Percentiles rank a stretch among this genome's conserved stretches.
Conservation (phyloP, 2,888 invertebrate species). For the Protodeltote pygarga region DNA sequence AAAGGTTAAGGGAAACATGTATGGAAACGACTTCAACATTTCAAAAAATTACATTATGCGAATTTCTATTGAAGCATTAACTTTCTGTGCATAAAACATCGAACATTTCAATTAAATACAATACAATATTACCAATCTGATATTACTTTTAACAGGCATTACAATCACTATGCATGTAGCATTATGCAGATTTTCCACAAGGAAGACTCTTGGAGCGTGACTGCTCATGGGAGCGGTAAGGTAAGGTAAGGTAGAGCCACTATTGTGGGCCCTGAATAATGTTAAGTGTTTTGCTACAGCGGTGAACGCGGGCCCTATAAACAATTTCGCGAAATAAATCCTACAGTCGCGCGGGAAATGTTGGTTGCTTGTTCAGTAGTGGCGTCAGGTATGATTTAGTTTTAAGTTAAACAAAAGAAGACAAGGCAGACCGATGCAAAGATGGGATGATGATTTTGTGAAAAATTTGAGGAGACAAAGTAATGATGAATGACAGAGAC, state of each 20-base stretch:
- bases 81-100: not conserved
- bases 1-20: no score
- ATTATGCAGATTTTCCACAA: constrained; percentile 70
- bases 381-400: constrained; percentile 30
- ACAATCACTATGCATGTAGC: constrained; percentile 63
- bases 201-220: constrained; percentile 74
- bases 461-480: no score
- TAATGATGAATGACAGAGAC: no score
- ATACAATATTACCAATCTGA: constrained; percentile 18
- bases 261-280: constrained; percentile 76
- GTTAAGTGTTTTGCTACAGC: constrained; percentile 70
- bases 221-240: constrained; percentile 67
- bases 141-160: constrained; percentile 48
- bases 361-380: constrained; percentile 45
- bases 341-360: constrained; percentile 57
- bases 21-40: no score
- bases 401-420: not conserved
- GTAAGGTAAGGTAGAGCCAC: constrained; percentile 53
- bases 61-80: no score
- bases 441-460: no score
- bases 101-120: constrained; percentile 22
- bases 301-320: constrained; percentile 70
- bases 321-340: constrained; percentile 81
- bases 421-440: no score
- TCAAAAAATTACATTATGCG: no score